A percentile compares a stretch with the other conserved stretches of the same genome.
Conservation (phyloP, 2,888 invertebrate species). For the Diadegma fenestrale region DNA sequence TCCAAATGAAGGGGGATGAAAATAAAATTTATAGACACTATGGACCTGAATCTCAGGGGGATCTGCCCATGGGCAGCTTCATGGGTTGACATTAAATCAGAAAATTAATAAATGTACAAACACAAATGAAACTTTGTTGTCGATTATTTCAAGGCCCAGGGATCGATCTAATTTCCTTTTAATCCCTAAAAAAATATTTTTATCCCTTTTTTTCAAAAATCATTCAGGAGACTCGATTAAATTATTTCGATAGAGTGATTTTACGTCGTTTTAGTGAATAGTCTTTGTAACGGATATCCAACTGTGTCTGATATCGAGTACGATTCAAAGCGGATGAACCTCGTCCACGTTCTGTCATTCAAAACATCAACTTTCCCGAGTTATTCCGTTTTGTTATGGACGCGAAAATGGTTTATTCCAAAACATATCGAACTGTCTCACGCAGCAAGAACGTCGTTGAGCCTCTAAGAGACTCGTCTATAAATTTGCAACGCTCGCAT, state of each 20-base stretch:
- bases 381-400: slow-evolving; percentile 25
- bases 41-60: too few species aligned
- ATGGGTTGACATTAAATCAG: too few species aligned
- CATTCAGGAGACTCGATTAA: background rate
- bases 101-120: too few species aligned
- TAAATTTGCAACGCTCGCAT: slow-evolving; percentile 63
- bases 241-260: background rate
- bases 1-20: too few species aligned
- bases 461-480: slow-evolving; percentile 47
- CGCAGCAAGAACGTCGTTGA: background rate
- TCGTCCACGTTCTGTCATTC: background rate
- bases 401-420: slow-evolving; percentile 61
- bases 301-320: background rate
- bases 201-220: too few species aligned
- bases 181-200: too few species aligned
- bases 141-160: too few species aligned
- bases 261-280: background rate
- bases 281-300: background rate
- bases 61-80: too few species aligned
- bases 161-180: too few species aligned
- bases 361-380: background rate
- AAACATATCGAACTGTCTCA: slow-evolving; percentile 55
- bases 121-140: too few species aligned
- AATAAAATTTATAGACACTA: background rate
- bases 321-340: slow-evolving; percentile 4